Conservation (phyloP, 2,113 vertebrate genomes). For the Nesoenas mayeri region DNA sequence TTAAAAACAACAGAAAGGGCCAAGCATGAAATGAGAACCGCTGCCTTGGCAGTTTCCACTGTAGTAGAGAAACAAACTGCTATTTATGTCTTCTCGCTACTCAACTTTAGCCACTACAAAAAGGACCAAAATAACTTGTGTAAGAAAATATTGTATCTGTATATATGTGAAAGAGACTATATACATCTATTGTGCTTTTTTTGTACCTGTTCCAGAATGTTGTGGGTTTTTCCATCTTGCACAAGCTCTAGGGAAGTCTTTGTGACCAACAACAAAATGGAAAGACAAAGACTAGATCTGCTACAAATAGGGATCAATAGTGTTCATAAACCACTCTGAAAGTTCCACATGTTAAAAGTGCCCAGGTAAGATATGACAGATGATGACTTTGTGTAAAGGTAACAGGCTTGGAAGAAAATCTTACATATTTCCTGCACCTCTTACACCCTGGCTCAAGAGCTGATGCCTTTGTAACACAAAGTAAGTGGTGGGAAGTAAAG, state of each 20-base stretch:
- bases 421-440: rapidly evolving
- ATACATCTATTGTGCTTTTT: background rate
- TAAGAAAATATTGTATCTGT: background rate
- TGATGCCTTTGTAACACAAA: background rate
- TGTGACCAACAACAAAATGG: background rate
- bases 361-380: background rate
- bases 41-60: background rate
- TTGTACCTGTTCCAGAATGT: background rate
- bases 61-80: background rate
- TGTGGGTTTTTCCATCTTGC: background rate
- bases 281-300: background rate
- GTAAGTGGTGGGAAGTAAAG: background rate
- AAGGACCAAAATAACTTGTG: background rate
- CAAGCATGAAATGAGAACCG: background rate
- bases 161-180: background rate
- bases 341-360: background rate
- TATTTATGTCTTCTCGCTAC: background rate
- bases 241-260: background rate
- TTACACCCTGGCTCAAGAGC: background rate
- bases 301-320: background rate
- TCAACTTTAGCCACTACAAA: background rate
- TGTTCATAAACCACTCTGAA: background rate
- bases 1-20: background rate
- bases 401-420: background rate
- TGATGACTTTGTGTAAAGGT: background rate